Conservation (phyloP, 2,113 vertebrate genomes). For the Percopsis transmontana region DNA sequence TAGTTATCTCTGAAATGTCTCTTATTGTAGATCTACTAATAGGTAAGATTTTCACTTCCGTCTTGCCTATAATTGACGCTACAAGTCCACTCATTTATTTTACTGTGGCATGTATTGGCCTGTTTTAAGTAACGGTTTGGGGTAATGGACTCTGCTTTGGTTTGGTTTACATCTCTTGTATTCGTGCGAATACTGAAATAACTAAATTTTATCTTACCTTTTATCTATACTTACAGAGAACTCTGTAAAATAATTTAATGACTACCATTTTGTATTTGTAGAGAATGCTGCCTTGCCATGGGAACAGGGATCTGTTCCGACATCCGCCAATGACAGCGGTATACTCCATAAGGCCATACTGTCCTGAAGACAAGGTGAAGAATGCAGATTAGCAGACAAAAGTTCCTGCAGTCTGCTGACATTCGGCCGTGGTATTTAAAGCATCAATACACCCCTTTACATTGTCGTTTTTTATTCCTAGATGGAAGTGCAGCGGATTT, state of each 20-base stretch:
- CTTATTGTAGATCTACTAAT: background rate
- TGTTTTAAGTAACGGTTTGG: too few species aligned
- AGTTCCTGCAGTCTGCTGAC: background rate
- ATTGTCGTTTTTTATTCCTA: constrained; percentile 55
- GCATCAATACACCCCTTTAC: too few species aligned
- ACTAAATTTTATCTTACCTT: too few species aligned
- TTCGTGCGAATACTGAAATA: too few species aligned
- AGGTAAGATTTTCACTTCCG: background rate
- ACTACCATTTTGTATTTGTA: constrained; percentile 59
- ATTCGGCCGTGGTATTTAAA: background rate
- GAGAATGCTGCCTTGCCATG: constrained; percentile 96
- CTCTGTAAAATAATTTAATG: background rate
- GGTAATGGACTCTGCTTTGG: too few species aligned
- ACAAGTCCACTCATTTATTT: background rate
- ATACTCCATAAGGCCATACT: constrained; percentile 90
- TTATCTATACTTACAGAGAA: constrained; percentile 14
- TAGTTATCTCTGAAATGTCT: background rate
- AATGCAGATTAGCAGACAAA: fast-evolving
- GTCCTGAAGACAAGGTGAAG: constrained; percentile 90
- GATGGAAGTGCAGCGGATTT: constrained; percentile 89
- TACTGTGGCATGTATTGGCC: too few species aligned
- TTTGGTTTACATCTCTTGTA: too few species aligned
- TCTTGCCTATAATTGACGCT: background rate
- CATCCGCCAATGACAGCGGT: constrained; percentile 87
- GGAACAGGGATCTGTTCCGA: constrained; percentile 95